Evolutionary conservation across 2,888 invertebrate genomes (phyloP), one percentile per base, ranked within the genome.

Genomic region (Anorthoa munda): DNA sequence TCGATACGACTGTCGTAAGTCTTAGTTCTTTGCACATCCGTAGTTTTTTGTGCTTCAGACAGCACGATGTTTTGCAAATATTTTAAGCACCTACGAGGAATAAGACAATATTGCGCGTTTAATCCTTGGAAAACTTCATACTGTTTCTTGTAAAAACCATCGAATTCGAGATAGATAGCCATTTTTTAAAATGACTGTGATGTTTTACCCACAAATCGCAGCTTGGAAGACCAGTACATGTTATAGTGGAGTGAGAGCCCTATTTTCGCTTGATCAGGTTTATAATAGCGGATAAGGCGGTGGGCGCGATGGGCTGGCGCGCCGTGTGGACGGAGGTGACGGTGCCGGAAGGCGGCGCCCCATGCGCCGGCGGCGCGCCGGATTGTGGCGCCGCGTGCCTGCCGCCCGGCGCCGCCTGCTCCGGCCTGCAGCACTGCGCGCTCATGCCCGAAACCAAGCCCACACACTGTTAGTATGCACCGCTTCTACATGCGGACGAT

Each of bases 311-410:
- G 93, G 99, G 99, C 77, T 99, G 99, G 96, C 97, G 98, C 91
- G 98, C 99, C 64, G 97, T 99, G 68, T 99, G 99, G 99, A 99
- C 99, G 75, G 99, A 99, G 97, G 98, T 99, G 87, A 97, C 97
- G 87, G 97, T 97, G 86, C 82, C 89, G 65, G 91, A 86, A 82
- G 84, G 97, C 95, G 90, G 97, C 95, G 90, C 80, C 83, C 88
- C 81, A 74, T 88, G 79, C 90, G 87, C 86, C 86, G 77, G 0
- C 60, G 90, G 87, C 81, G 90, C 89, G 61, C 70, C 63, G 53
- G 87, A 83, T 76, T 93, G 93, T 90, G 91, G 84, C 48, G 93
- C 91, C 86, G 93, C 93, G 1, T 95, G 95, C 87, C 92, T 96
- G 85, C 95, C 95, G 78, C 89, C 92, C 87, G 91, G 88, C 89